Base-by-base conservation (phyloP, 2,888 invertebrate species). In the Lymantria monacha region DNA sequence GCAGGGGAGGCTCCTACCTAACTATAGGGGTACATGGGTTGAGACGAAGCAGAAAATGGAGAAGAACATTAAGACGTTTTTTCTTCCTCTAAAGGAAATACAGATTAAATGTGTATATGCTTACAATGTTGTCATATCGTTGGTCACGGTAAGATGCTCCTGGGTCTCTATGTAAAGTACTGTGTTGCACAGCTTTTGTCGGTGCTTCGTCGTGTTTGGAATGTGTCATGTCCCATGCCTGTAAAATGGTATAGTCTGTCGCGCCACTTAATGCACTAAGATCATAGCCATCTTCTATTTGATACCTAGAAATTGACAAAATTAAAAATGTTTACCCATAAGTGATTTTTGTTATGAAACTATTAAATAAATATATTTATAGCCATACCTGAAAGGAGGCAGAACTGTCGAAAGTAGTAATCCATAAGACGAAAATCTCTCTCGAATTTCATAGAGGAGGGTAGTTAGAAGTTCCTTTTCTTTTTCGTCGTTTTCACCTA, bases 191-290 rank as follows among this genome's bases (percentile, higher is more conserved):
- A 1, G 88, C 86, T 66, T 82, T 79, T 75, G 93, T 44, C 51
- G 87, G 79, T 66, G 92, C 73, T 78, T 91, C 73, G 60, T 85
- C 76, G 57, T 86, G 67, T 90, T 86, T 72, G 79, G 77, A 73
- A 51, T 89, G 87, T 0, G 86, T 87, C 88, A 90, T 89, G 52
- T 90, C 91, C 85, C 94, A 96, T 0, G 95, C 93, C 82, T 94
- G 94, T 7, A 96, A 78, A 38, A 94, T 93, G 1, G 95, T 89
- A 67, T 95, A 93, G 78, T 96, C 95, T 0, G 94, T 92, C 11
- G 92, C 85, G 5, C 92, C 87, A 42, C 92, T 91, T 0, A 96
- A 84, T 44, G 93, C 92, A 10, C 88, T 81, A 1, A 95, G 92
- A 52, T 94, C 93, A 67, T 93, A 94, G 0, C 94, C 93, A 65